These are phyloP conservation scores for Furcula furcula DNA, from an alignment of 2,888 invertebrate species.

Conservation along the genomic window DNA sequence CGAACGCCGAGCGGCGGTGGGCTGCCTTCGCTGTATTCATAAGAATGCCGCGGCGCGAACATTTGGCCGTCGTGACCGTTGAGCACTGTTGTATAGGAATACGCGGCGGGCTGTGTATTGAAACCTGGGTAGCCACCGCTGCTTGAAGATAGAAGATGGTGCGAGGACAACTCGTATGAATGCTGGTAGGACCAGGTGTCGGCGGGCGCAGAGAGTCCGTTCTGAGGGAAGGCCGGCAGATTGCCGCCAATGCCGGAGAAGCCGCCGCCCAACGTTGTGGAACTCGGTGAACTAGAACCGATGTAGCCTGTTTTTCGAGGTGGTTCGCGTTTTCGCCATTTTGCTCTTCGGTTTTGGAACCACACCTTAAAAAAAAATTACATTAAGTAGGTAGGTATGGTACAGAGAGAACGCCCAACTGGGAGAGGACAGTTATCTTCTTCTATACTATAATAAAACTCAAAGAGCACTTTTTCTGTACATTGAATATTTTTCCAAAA, in stretches of 20 bases:
- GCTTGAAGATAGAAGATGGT: constrained; percentile 88
- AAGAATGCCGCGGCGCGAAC: constrained; percentile 84
- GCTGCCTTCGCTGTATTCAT: constrained; percentile 83
- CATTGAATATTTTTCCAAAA: too few relatives aligned
- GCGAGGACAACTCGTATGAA: constrained; percentile 88
- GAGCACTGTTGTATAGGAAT: constrained; percentile 85
- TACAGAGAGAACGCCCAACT: too few relatives aligned
- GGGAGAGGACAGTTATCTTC: too few relatives aligned
- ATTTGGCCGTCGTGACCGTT: constrained; percentile 89
- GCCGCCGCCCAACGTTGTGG: constrained; percentile 85
- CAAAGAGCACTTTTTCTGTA: too few relatives aligned
- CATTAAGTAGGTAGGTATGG: not conserved
- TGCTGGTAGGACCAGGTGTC: constrained; percentile 92
- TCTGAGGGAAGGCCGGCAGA: constrained; percentile 81
- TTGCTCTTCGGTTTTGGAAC: constrained; percentile 95
- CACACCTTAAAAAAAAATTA: too few relatives aligned
- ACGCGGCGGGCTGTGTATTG: constrained; percentile 80
- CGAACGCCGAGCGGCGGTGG: constrained; percentile 84
- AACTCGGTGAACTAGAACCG: constrained; percentile 85
- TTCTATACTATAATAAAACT: too few relatives aligned
- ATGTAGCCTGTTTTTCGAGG: constrained; percentile 93
- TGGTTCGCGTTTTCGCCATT: constrained; percentile 97
- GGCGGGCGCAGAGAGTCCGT: constrained; percentile 84
- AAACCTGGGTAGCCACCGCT: constrained; percentile 85
- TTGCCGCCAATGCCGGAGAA: constrained; percentile 76